Evolutionary conservation across 2,113 vertebrate species (phyloP).

Genomic region (Pipa parva): DNA sequence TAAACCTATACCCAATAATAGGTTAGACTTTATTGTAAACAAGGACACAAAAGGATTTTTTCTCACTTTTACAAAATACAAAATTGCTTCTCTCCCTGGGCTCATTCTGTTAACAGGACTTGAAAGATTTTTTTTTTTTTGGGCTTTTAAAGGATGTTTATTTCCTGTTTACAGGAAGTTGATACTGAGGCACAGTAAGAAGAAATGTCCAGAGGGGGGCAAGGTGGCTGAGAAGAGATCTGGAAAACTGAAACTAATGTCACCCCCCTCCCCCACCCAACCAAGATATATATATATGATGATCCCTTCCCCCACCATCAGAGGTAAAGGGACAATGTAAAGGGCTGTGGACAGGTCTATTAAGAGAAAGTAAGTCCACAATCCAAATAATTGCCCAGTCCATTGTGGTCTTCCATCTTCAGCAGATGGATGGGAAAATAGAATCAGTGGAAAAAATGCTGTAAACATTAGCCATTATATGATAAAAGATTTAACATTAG

Average conservation of each 20-base stretch:
- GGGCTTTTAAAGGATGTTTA: slow-evolving; percentile 79
- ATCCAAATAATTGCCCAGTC: not conserved
- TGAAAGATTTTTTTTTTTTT: no score
- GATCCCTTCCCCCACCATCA: slow-evolving; percentile 37
- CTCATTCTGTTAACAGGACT: no score
- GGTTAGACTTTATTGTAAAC: no score
- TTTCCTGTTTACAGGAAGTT: slow-evolving; percentile 82
- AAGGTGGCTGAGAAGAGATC: slow-evolving; percentile 33
- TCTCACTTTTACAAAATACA: no score
- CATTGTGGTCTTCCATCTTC: not conserved
- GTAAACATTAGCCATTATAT: not conserved
- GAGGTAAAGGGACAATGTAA: slow-evolving; percentile 39
- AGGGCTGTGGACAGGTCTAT: slow-evolving; percentile 23
- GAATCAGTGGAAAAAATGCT: not conserved
- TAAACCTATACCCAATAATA: no score
- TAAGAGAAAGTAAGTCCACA: not conserved
- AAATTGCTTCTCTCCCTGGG: no score
- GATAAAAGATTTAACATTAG: no score
- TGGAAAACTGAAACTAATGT: slow-evolving; percentile 32
- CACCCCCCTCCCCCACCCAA: slow-evolving; percentile 14
- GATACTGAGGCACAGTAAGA: slow-evolving; percentile 67
- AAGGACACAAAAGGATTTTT: no score
- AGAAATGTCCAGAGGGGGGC: slow-evolving; percentile 26
- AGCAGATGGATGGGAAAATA: slow-evolving; percentile 4
- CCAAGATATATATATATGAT: slow-evolving; percentile 21